Base-by-base conservation (phyloP, 2,888 invertebrate species). In the Chloroclysta siterata region DNA sequence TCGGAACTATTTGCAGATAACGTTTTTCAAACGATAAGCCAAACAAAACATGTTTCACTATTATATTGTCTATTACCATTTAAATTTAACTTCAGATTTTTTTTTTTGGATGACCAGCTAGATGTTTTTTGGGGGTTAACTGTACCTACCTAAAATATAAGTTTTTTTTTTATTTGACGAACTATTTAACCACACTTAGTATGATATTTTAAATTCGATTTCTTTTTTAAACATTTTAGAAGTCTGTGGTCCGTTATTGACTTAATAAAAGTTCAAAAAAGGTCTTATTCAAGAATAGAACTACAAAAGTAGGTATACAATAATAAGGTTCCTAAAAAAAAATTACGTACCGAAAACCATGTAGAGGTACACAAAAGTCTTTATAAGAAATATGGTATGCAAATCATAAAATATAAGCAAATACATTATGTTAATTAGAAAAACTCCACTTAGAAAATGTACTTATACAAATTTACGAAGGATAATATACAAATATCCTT, bases 121-220 rank as follows among this genome's bases (percentile, higher is more conserved):
- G 7, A 33, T 33, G 33, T 33, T 33, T n/a, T 33, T 22, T 22
- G 22, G 22, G 3, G 22, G 22, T 33, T 33, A 7, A 33, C 33
- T 33, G 33, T 5, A 33, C 33, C 33, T 33, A 33, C 11, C 4
- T 39, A 39, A 3, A 10, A 39, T 11, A 11, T 11, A 11, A 11
- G 10, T 11, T 11, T 14, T 42, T 11, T 2, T 39, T 11, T 14
- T 42, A 42, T 14, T 14, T 3, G 14, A 42, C 42, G 42, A 42
- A 42, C 42, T 14, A 42, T 41, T 13, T 14, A 41, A 42, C 14
- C 42, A 42, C n/a, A 42, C 42, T 42, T 42, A 42, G 42, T 42
- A 42, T 14, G 42, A 14, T 42, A 14, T 14, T 42, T 11, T 42
- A 42, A 42, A 42, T 42, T 42, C 42, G 42, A 14, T 39, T 10